phyloP scores from a whole-genome alignment of 1,140 invertebrate species.

The Eumeta japonica region DNA sequence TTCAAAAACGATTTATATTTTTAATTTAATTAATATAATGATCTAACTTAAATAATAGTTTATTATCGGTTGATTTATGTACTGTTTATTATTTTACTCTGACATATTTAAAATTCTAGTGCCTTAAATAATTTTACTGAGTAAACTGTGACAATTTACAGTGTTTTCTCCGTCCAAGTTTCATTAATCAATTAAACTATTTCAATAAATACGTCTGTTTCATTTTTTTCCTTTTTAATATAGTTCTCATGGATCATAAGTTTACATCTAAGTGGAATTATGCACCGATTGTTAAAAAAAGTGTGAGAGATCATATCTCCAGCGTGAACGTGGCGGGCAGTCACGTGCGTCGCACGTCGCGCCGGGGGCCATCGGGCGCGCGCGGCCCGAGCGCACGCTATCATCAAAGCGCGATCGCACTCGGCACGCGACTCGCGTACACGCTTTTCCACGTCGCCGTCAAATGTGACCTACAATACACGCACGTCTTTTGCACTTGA shows the following conservation, averaged over 20 bases:
- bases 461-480: no score
- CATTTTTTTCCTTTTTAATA: background rate
- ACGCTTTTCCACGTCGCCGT: no score
- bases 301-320: no score
- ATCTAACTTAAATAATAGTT: background rate
- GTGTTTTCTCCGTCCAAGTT: background rate
- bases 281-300: background rate
- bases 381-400: no score
- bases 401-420: no score
- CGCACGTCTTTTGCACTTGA: no score
- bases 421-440: no score
- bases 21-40: constrained; percentile 37
- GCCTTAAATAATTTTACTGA: constrained; percentile 33
- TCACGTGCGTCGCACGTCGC: no score
- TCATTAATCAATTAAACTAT: background rate
- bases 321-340: no score
- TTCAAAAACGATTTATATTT: constrained; percentile 39
- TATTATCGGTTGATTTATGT: constrained; percentile 12
- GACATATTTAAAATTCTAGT: constrained; percentile 34
- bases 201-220: background rate
- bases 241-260: background rate
- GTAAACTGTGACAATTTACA: constrained; percentile 19
- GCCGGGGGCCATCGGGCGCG: no score
- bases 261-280: background rate
- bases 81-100: constrained; percentile 33